Conservation (phyloP, 2,797 vertebrate species). For the Serranus cabrilla region DNA sequence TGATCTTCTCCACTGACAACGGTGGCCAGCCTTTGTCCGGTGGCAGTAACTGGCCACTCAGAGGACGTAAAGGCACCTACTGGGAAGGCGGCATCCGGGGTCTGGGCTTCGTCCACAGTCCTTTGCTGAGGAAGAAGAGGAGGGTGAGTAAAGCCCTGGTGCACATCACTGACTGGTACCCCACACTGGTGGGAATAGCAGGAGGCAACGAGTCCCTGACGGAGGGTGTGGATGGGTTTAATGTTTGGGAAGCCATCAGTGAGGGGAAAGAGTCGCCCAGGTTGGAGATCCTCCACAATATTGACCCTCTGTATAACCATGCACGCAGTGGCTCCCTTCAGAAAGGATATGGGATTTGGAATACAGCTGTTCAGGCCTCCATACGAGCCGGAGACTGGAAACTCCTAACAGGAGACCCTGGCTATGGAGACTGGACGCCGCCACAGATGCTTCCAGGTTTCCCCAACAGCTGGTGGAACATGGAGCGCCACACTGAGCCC, state of each 20-base stretch:
- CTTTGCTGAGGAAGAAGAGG: constrained; percentile 90
- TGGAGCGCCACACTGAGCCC: constrained; percentile 90
- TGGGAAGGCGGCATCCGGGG: constrained; percentile 97
- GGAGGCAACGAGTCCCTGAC: constrained; percentile 89
- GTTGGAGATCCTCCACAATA: constrained; percentile 96
- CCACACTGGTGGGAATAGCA: constrained; percentile 92
- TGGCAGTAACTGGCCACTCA: constrained; percentile 97
- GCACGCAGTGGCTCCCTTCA: constrained; percentile 91
- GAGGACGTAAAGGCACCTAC: constrained; percentile 97
- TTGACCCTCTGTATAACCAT: constrained; percentile 95
- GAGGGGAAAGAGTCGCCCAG: constrained; percentile 93
- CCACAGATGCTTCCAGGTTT: constrained; percentile 93
- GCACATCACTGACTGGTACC: constrained; percentile 99
- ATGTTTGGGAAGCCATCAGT: constrained; percentile 95
- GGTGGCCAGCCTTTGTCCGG: constrained; percentile 97
- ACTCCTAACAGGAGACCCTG: constrained; percentile 95
- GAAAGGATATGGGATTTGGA: constrained; percentile 93
- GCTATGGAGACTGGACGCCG: constrained; percentile 97
- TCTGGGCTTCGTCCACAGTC: constrained; percentile 96
- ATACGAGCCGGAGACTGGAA: constrained; percentile 97
- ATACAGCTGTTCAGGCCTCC: constrained; percentile 95
- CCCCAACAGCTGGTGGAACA: constrained; percentile 94
- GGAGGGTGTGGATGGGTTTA: constrained; percentile 90
- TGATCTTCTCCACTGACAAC: constrained; percentile 96
- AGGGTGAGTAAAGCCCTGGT: constrained; percentile 92